A percentile compares a stretch with the other conserved stretches of the same genome.
Conservation (phyloP, 2,888 invertebrate genomes). For the Camptogramma bilineatum region DNA sequence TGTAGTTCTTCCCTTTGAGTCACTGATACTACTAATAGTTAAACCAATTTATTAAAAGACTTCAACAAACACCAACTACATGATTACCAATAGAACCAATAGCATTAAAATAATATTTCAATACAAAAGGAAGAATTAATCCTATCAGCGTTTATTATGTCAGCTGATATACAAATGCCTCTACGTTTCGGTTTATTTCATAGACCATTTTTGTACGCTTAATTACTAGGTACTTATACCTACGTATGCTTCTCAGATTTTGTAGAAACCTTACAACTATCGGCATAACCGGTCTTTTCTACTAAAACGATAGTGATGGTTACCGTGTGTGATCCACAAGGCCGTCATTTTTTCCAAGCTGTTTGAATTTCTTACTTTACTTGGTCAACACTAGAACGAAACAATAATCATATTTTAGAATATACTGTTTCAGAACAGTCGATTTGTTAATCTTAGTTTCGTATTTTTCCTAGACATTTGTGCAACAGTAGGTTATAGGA, state of each 20-base stretch:
- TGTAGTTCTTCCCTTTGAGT: no score
- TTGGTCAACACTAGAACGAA: conserved; percentile 1
- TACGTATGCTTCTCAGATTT: neutral
- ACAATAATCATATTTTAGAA: neutral
- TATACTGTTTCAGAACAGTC: neutral
- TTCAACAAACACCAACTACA: no score
- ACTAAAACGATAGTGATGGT: conserved; percentile 12
- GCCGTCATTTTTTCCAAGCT: conserved; percentile 20
- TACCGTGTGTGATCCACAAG: conserved; percentile 26
- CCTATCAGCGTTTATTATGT: no score
- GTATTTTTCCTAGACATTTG: neutral
- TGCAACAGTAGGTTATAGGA: neutral
- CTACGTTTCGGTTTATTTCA: no score
- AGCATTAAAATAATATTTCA: no score
- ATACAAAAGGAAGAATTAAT: no score
- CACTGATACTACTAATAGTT: no score
- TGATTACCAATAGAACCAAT: no score
- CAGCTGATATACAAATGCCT: no score
- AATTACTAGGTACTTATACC: neutral
- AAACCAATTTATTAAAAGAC: no score
- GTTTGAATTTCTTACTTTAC: conserved; percentile 27
- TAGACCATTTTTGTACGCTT: neutral
- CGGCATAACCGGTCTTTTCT: conserved; percentile 3
- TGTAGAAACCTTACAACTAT: conserved; percentile 14
- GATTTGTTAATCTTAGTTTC: no score